Evolutionary conservation across 2,113 vertebrate genomes (phyloP), one percentile per base, ranked within the genome.

Genomic region (Oryzias javanicus): DNA sequence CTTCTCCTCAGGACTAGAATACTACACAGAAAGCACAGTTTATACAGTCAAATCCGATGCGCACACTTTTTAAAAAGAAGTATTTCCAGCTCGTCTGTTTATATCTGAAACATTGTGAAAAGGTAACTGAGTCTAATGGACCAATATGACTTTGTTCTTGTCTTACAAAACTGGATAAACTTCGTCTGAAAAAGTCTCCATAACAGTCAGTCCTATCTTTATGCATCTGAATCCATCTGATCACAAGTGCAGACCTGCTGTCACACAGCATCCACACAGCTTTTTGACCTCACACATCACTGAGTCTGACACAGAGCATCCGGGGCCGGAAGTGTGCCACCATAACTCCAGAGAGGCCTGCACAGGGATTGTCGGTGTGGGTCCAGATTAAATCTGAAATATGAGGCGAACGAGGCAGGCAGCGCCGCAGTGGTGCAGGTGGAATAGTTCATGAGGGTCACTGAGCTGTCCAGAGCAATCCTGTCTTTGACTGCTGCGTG

Each of bases 131-230:
- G 35, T 35, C 35, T 35, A 35, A 35, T 35, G 35, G 35, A 35
- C 35, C 35, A 35, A 8, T 35, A 35, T 35, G 35, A 35, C 35
- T 35, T 35, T 35, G 35, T 12, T 35, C 35, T 35, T 35, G 35
- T 35, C 10, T 35, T 35, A 47, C 54, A 68, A 20, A 78, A 82
- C 78, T 67, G 19, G 41, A 24, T 76, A 55, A 83, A 82, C 81
- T 64, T 44, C 5, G 6, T 16, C 15, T 17, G 15, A 15, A 16
- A 17, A 16, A 4, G 4, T 54, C 54, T 61, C 50, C 14, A 25
- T 45, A 63, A 51, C n/a, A 55, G 49, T 53, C 49, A 45, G 20
- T 14, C 27, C 27, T 40, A 19, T n/a, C 25, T 13, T 52, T 35
- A n/a, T 29, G 16, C 24, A 19, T 18, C 51, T n/a, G n/a, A 48